These are phyloP conservation scores for Proctacanthus coquilletti DNA, from an alignment of 1,140 invertebrate species.

Conservation along the genomic window DNA sequence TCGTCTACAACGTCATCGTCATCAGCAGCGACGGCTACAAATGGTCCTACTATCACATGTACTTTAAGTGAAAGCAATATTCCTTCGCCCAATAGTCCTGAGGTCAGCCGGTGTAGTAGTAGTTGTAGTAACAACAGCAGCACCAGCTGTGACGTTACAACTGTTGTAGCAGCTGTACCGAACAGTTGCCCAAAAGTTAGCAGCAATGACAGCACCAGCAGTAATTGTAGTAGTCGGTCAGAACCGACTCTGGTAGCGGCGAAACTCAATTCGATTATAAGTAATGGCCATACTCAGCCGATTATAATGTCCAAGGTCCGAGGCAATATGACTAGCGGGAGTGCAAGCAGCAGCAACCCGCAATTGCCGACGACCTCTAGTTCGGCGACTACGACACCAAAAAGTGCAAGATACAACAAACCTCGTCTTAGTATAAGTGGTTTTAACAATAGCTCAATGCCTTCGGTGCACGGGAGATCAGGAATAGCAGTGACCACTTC, in stretches of 20 bases:
- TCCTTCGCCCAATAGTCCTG: slow-evolving; percentile 16
- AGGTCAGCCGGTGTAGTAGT: slow-evolving; percentile 10
- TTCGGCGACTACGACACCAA: slow-evolving; percentile 24
- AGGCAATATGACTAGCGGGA: too few species aligned
- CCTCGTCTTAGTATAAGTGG: slow-evolving; percentile 25
- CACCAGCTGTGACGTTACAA: slow-evolving; percentile 8
- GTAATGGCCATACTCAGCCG: slow-evolving; percentile 22
- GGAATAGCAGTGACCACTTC: slow-evolving; percentile 9
- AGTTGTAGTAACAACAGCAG: slow-evolving; percentile 1
- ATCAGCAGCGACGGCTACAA: slow-evolving; percentile 9
- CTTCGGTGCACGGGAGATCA: slow-evolving; percentile 44
- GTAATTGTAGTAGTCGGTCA: background rate
- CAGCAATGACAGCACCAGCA: slow-evolving; percentile 1
- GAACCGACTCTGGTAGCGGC: too few species aligned
- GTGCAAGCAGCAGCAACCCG: slow-evolving; percentile 3
- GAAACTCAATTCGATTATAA: too few species aligned
- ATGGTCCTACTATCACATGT: background rate
- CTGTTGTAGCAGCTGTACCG: slow-evolving; percentile 3
- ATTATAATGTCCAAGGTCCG: slow-evolving; percentile 14
- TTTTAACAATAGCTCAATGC: slow-evolving; percentile 29
- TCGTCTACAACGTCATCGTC: too few species aligned
- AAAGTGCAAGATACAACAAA: slow-evolving; percentile 23
- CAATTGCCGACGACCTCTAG: slow-evolving; percentile 11
- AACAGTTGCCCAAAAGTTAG: slow-evolving; percentile 1
- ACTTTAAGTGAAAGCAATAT: too few species aligned